Evolutionary conservation across 2,888 invertebrate species (phyloP).

Genomic region (Reticulitermes lucifugus): DNA sequence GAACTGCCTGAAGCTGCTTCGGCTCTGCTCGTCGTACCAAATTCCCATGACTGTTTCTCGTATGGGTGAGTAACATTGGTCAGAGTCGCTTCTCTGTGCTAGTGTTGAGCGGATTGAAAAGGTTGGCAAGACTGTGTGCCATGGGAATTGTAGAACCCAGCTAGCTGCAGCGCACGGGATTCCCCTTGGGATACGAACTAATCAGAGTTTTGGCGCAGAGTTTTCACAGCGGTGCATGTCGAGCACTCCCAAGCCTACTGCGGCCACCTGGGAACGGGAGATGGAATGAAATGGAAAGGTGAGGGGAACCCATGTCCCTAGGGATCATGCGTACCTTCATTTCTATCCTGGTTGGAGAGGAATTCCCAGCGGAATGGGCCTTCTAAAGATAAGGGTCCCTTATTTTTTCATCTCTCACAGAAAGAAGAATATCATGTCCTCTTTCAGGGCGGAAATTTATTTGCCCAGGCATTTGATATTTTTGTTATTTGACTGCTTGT

Average conservation of each 20-base stretch:
- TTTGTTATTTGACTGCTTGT: too few species aligned
- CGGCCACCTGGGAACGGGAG: constrained; percentile 49
- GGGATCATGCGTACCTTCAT: constrained; percentile 56
- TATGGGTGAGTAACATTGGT: not conserved
- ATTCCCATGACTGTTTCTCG: constrained; percentile 7
- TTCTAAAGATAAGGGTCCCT: constrained; percentile 28
- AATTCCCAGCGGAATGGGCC: constrained; percentile 49
- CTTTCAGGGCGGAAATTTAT: constrained; percentile 16
- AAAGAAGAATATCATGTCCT: not conserved
- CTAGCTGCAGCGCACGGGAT: constrained; percentile 28
- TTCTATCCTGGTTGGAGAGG: constrained; percentile 45
- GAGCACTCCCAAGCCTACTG: constrained; percentile 36
- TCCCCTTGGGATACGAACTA: constrained; percentile 52
- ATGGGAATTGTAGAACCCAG: constrained; percentile 29
- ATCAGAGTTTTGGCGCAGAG: constrained; percentile 54
- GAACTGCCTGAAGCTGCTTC: too few species aligned
- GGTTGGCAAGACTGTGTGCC: constrained; percentile 42
- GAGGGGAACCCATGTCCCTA: constrained; percentile 55
- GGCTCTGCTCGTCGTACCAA: not conserved
- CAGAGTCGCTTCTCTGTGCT: not conserved
- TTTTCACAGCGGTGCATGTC: constrained; percentile 52
- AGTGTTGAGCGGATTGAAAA: constrained; percentile 43
- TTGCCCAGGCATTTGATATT: not conserved
- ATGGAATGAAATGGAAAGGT: constrained; percentile 52
- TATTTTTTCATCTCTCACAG: constrained; percentile 19